A percentile compares a stretch with the other conserved stretches of the same genome.
Conservation (phyloP, 2,888 invertebrate genomes). For the Ophion obscuratus region DNA sequence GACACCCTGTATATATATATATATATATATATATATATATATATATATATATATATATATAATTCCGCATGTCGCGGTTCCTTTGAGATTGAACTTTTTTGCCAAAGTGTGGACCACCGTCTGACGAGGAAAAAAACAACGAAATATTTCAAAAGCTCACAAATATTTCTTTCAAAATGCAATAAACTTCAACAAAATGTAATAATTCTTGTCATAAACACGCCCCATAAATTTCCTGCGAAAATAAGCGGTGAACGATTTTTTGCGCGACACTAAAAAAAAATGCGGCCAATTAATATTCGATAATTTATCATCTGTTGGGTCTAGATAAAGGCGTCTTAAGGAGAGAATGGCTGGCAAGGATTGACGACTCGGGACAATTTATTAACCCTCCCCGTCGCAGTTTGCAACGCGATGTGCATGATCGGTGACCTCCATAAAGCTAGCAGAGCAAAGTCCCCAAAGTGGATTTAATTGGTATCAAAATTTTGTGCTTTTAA, state of each 20-base stretch:
- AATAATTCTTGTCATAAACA: background rate
- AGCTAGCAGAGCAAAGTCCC: too few relatives aligned
- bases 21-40: too few relatives aligned
- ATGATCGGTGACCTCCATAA: background rate
- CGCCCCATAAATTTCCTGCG: background rate
- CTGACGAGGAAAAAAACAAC: too few relatives aligned
- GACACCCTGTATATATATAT: slow-evolving; percentile 1
- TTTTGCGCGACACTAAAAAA: background rate
- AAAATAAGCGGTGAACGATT: background rate
- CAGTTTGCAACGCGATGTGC: background rate
- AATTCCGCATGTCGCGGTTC: slow-evolving; percentile 1
- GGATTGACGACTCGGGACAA: too few relatives aligned
- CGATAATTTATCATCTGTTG: background rate
- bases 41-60: slow-evolving; percentile 21
- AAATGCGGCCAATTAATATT: background rate
- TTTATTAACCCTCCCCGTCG: background rate
- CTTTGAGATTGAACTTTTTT: slow-evolving; percentile 38
- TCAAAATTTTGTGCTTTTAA: too few relatives aligned
- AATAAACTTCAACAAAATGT: background rate
- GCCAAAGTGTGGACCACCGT: slow-evolving; percentile 19
- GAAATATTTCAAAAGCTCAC: too few relatives aligned
- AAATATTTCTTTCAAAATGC: background rate
- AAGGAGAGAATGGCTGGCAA: too few relatives aligned
- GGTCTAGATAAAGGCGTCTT: too few relatives aligned
- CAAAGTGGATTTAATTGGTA: too few relatives aligned